These are phyloP conservation scores for Acanthopagrus latus DNA, from an alignment of 2,797 vertebrate species.

Conservation along the genomic window DNA sequence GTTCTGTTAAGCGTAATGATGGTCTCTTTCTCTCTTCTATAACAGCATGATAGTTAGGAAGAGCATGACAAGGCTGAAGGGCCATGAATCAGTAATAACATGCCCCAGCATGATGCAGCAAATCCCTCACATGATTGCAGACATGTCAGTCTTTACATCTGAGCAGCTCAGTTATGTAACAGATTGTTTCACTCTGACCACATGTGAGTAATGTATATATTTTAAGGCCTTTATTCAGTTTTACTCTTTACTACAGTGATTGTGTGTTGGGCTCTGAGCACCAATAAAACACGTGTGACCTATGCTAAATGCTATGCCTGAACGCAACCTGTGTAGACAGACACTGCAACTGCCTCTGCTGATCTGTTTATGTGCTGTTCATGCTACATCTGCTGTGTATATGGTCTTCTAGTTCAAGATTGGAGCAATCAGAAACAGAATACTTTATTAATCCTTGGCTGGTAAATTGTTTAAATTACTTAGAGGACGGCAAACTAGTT, in stretches of 20 bases:
- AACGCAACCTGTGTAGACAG: not conserved
- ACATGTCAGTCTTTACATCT: not conserved
- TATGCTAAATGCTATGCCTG: not conserved
- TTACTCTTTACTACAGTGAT: not conserved
- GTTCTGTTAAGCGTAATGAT: not conserved
- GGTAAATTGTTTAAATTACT: not conserved
- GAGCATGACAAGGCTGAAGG: not conserved
- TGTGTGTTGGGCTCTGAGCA: not conserved
- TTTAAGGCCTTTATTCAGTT: not conserved
- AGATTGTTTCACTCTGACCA: not conserved
- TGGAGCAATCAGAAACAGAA: not conserved
- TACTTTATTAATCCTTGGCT: no score
- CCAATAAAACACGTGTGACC: not conserved
- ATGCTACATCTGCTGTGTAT: not conserved
- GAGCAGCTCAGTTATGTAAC: not conserved
- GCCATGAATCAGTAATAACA: not conserved
- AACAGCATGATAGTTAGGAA: not conserved
- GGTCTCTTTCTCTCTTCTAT: not conserved
- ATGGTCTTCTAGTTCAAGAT: no score
- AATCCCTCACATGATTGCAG: not conserved
- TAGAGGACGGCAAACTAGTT: not conserved
- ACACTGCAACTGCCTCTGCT: not conserved
- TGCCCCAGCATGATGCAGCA: not conserved
- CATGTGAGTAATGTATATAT: not conserved
- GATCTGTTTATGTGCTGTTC: not conserved